Percentiles rank a stretch among this genome's conserved stretches.
phyloP scores from a whole-genome alignment of 2,113 vertebrate genomes.

The Labeo rohita region DNA sequence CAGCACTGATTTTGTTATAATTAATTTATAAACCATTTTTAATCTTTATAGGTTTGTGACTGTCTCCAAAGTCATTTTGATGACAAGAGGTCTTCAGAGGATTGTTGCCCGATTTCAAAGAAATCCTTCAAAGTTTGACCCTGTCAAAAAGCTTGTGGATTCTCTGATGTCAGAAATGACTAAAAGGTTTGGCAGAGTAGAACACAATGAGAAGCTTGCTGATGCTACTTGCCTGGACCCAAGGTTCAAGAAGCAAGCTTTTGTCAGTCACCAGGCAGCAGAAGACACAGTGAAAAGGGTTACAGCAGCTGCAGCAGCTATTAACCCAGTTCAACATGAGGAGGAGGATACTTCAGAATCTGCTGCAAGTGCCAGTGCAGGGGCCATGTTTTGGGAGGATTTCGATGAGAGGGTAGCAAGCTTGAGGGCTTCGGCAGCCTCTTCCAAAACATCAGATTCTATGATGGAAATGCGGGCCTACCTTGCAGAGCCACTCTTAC shows the following conservation, averaged over 20 bases:
- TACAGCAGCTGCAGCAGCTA: neutral
- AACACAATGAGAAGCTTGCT: too few relatives aligned
- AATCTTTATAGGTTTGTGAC: too few relatives aligned
- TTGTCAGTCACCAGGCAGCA: constrained; percentile 3
- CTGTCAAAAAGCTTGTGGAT: too few relatives aligned
- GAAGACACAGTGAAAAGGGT: neutral
- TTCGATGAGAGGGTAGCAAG: neutral
- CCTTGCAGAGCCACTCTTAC: neutral
- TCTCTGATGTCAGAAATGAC: too few relatives aligned
- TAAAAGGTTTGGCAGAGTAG: too few relatives aligned
- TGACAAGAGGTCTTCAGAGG: too few relatives aligned
- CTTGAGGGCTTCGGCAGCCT: neutral
- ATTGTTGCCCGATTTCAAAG: too few relatives aligned
- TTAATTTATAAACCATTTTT: too few relatives aligned
- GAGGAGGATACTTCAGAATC: neutral
- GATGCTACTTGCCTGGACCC: too few relatives aligned
- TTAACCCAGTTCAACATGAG: neutral
- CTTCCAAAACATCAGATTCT: neutral
- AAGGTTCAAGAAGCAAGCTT: neutral
- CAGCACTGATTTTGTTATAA: too few relatives aligned
- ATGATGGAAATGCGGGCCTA: constrained; percentile 1
- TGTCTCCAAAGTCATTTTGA: too few relatives aligned
- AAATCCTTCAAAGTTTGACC: too few relatives aligned
- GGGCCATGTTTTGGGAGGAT: neutral
- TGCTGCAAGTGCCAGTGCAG: neutral